Evolutionary conservation across 2,797 vertebrate genomes (phyloP).

Genomic region (Xenentodon cancila): DNA sequence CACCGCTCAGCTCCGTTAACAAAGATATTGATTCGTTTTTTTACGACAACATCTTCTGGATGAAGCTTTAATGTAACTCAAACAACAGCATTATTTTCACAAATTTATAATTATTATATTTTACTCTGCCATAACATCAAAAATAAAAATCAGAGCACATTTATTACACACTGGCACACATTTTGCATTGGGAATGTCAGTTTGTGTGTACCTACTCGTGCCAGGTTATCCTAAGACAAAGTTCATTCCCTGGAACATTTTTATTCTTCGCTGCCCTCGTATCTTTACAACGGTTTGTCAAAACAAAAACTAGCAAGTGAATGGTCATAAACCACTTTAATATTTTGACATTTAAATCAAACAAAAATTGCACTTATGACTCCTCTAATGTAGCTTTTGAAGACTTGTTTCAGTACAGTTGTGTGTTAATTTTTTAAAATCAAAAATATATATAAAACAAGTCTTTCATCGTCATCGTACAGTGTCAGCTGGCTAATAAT

Average conservation of each 20-base stretch:
- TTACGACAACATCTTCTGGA: constrained; percentile 59
- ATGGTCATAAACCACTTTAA: constrained; percentile 14
- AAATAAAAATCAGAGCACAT: constrained; percentile 56
- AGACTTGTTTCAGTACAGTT: not conserved
- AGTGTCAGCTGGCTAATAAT: constrained; percentile 6
- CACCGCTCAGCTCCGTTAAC: too few species aligned
- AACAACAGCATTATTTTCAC: not conserved
- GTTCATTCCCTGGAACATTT: constrained; percentile 42
- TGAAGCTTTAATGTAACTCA: not conserved
- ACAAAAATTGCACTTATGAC: constrained; percentile 39
- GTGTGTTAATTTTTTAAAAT: constrained; percentile 17
- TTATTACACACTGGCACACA: constrained; percentile 49
- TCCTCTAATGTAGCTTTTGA: not conserved
- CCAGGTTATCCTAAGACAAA: constrained; percentile 21
- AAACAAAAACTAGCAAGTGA: constrained; percentile 10
- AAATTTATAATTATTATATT: constrained; percentile 28
- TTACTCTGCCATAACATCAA: constrained; percentile 47
- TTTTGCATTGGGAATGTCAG: constrained; percentile 33
- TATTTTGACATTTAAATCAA: constrained; percentile 24
- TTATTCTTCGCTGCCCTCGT: constrained; percentile 13
- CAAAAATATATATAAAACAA: constrained; percentile 8
- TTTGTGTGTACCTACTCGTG: constrained; percentile 21
- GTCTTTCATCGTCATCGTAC: constrained; percentile 11
- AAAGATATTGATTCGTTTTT: not conserved
- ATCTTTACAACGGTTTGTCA: constrained; percentile 47